Conservation (phyloP, 2,888 invertebrate species). For the Cheilosia scutellata region DNA sequence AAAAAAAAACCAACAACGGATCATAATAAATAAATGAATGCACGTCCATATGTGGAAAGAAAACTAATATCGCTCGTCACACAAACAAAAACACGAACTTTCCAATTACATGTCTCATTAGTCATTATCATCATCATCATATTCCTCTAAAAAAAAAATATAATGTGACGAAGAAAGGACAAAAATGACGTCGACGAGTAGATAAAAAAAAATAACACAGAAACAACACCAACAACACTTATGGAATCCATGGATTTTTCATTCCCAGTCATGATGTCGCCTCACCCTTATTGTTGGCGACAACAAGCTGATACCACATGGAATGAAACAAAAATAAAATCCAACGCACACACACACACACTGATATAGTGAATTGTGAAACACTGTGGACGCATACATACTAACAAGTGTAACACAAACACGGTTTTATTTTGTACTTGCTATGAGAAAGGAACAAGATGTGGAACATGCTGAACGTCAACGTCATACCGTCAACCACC, state of each 20-base stretch:
- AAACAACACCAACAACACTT: conserved; percentile 56
- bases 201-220: neutral
- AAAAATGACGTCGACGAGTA: conserved; percentile 21
- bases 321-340: conserved; percentile 17
- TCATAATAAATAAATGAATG: conserved; percentile 39
- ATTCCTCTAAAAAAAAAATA: conserved; percentile 26
- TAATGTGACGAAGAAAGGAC: conserved; percentile 10
- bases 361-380: neutral
- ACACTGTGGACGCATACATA: neutral
- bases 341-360: neutral
- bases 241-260: conserved; percentile 61
- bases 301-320: conserved; percentile 29
- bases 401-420: neutral
- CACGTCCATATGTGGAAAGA: conserved; percentile 12
- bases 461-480: conserved; percentile 9
- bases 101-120: conserved; percentile 67
- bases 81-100: conserved; percentile 24
- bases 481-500: neutral
- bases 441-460: conserved; percentile 6
- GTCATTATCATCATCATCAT: conserved; percentile 62
- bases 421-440: conserved; percentile 8
- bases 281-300: conserved; percentile 62
- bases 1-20: conserved; percentile 13
- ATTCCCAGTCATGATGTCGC: conserved; percentile 63
- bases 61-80: conserved; percentile 21